These are phyloP conservation scores for Sparus aurata DNA, from an alignment of 2,797 vertebrate species.

Conservation along the genomic window DNA sequence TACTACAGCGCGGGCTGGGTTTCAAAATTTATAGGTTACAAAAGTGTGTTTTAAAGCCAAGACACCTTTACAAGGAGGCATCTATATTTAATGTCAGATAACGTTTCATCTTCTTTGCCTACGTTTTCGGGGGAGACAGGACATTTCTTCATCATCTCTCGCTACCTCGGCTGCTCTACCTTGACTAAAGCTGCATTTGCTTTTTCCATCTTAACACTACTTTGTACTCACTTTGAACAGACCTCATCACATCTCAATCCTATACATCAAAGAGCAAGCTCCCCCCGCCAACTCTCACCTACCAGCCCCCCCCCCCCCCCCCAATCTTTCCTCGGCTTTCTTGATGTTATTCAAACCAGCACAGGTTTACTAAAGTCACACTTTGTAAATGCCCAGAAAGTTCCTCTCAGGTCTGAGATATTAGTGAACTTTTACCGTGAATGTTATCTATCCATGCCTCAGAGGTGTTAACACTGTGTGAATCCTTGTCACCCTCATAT, in stretches of 20 bases:
- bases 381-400: constrained; percentile 81
- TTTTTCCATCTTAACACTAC: constrained; percentile 84
- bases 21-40: constrained; percentile 76
- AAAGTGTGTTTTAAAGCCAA: constrained; percentile 78
- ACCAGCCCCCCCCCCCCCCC: not conserved
- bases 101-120: constrained; percentile 83
- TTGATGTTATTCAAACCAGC: constrained; percentile 82
- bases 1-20: constrained; percentile 33
- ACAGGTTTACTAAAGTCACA: constrained; percentile 82
- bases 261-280: constrained; percentile 83
- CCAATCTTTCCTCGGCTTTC: constrained; percentile 70
- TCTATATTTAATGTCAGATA: constrained; percentile 86
- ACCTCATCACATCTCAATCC: constrained; percentile 87
- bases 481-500: constrained; percentile 56
- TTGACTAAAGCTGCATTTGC: constrained; percentile 86
- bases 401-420: constrained; percentile 76
- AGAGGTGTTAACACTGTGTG: constrained; percentile 60
- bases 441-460: constrained; percentile 74
- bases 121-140: constrained; percentile 75
- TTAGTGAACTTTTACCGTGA: constrained; percentile 76
- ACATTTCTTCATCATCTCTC: constrained; percentile 80
- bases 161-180: constrained; percentile 75
- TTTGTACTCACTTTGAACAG: constrained; percentile 86
- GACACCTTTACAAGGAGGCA: constrained; percentile 79
- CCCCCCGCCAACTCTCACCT: not conserved